Base-by-base conservation (phyloP, 2,888 invertebrate species). In the Drosophila parthenogenetica region DNA sequence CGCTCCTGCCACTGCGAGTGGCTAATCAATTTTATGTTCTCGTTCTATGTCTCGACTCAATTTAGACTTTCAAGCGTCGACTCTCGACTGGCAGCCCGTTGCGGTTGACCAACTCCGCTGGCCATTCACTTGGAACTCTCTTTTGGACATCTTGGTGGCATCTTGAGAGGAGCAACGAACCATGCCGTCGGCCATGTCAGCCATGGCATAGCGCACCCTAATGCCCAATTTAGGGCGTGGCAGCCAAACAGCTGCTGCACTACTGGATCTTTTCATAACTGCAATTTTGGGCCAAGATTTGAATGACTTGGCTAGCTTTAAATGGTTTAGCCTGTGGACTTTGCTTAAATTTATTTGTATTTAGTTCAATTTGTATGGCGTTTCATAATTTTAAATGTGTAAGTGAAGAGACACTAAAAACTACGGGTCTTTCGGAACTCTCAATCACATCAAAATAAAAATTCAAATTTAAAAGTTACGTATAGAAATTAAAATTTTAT, bases 41-140 rank as follows among this genome's bases (percentile, higher is more conserved):
- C 68, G 53, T 45, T 73, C 69, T 60, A 68, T 64, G 65, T 51
- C 50, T 60, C 35, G 42, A 17, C 63, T 64, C 59, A 62, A 25
- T 62, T 55, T 22, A 19, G 29, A 25, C 48, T 35, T 25, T 5
- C 42, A 5, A 3, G n/a, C 40, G 35, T 25, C 37, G 17, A 32
- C 32, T 14, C 32, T 40, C 29, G 16, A 58, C 64, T 54, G 57
- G 45, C 65, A 55, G 29, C 35, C 49, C 87, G 85, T 85, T 86
- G 85, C 85, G 85, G 85, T 80, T 85, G 85, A 85, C 87, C 85
- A 81, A 66, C 55, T 81, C 71, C 70, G 73, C 80, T 78, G 75
- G 59, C 57, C 77, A 81, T 57, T 82, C 82, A 63, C 65, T 69
- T 58, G 82, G 85, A 82, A 82, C 79, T 57, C 35, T 42, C 46